A percentile compares a stretch with the other conserved stretches of the same genome.
Evolutionary conservation across 2,888 invertebrate species (phyloP).

Genomic region (Protophormia terraenovae): DNA sequence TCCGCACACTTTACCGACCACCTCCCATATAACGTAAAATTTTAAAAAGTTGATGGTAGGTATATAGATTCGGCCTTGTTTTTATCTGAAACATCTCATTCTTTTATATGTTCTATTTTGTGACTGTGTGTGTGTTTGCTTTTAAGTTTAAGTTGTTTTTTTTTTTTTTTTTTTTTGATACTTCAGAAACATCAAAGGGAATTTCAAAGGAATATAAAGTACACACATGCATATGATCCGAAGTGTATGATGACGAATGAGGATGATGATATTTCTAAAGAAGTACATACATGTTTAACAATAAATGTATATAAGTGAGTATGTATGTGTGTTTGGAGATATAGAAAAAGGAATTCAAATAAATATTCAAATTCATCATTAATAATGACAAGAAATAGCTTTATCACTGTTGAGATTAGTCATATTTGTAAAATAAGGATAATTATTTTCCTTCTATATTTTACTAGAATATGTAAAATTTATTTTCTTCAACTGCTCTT

Average conservation of each 20-base stretch:
- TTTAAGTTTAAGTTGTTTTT: too few species aligned
- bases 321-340: not conserved
- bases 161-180: constrained; percentile 37
- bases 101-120: not conserved
- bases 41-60: too few species aligned
- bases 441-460: too few species aligned
- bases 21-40: too few species aligned
- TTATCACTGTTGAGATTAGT: not conserved
- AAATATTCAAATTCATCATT: not conserved
- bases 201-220: constrained; percentile 48
- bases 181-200: constrained; percentile 62
- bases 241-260: not conserved
- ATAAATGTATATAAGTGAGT: not conserved
- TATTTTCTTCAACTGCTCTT: too few species aligned
- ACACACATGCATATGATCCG: constrained; percentile 12
- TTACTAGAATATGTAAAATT: too few species aligned
- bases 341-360: not conserved
- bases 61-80: too few species aligned
- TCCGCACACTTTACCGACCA: too few species aligned
- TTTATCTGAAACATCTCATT: not conserved
- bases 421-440: too few species aligned
- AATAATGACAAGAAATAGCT: not conserved
- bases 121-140: not conserved
- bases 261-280: not conserved
- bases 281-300: not conserved